Evolutionary conservation across 2,113 vertebrate genomes (phyloP).

Genomic region (Gasterosteus nipponicus): DNA sequence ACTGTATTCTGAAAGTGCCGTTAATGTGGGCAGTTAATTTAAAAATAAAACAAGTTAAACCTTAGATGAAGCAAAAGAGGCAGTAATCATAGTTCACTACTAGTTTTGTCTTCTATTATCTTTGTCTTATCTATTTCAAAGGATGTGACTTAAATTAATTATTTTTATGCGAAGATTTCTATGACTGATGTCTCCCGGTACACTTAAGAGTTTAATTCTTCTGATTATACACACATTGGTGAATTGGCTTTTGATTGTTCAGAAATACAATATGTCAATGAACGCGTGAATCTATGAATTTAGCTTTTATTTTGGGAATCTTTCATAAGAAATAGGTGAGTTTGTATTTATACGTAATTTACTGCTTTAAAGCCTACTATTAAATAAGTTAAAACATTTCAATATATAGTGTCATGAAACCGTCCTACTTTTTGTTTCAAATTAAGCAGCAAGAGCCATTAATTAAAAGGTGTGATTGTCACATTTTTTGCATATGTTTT

Average conservation of each 20-base stretch:
- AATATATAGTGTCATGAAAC: slow-evolving; percentile 20
- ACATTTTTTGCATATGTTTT: slow-evolving; percentile 53
- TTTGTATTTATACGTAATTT: slow-evolving; percentile 34
- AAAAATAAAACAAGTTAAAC: neutral
- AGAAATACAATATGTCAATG: slow-evolving; percentile 1
- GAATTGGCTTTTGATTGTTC: neutral
- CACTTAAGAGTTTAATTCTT: neutral
- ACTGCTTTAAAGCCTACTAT: slow-evolving; percentile 29
- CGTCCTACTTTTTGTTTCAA: slow-evolving; percentile 28
- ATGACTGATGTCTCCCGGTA: neutral
- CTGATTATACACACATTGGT: neutral
- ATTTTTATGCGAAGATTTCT: slow-evolving; percentile 1
- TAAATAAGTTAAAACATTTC: slow-evolving; percentile 17
- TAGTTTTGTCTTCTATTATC: neutral
- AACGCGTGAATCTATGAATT: slow-evolving; percentile 32
- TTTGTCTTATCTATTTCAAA: neutral
- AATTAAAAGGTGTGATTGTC: slow-evolving; percentile 14
- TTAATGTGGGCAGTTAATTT: neutral
- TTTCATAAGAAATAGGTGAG: slow-evolving; percentile 11
- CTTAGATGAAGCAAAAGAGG: neutral
- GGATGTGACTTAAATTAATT: neutral
- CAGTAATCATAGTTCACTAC: too few species aligned
- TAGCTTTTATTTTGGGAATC: slow-evolving; percentile 20
- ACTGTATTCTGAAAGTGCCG: slow-evolving; percentile 10
- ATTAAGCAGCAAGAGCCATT: slow-evolving; percentile 27